Evolutionary conservation across 2,797 vertebrate species (phyloP).

Genomic region (Denticeps clupeoides): DNA sequence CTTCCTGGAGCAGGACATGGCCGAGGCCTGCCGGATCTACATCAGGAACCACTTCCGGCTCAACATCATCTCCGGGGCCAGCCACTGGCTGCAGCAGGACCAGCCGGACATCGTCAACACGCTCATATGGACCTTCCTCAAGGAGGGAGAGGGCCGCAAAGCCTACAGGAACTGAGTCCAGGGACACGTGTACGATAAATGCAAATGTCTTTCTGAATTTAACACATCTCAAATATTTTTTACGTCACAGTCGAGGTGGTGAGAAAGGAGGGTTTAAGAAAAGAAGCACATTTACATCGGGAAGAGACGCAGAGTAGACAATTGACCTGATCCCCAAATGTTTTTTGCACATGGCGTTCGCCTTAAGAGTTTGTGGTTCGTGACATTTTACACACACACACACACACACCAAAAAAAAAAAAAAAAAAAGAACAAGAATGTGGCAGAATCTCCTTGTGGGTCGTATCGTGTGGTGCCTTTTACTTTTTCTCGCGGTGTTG

Average conservation of each 20-base stretch:
- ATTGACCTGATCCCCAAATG: conserved; percentile 38
- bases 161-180: conserved; percentile 59
- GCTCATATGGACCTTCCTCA: conserved; percentile 96
- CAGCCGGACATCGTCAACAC: conserved; percentile 94
- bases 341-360: conserved; percentile 80
- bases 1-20: conserved; percentile 91
- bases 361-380: conserved; percentile 77
- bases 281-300: conserved; percentile 56
- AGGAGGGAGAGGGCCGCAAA: conserved; percentile 80
- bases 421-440: conserved; percentile 13
- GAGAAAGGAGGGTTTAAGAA: conserved; percentile 22
- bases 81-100: conserved; percentile 97
- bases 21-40: conserved; percentile 82
- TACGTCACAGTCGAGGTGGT: conserved; percentile 21
- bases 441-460: conserved; percentile 64
- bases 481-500: conserved; percentile 45
- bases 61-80: conserved; percentile 86
- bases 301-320: conserved; percentile 31
- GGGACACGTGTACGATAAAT: conserved; percentile 36
- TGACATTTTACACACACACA: conserved; percentile 59
- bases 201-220: conserved; percentile 51
- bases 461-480: conserved; percentile 86
- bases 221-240: conserved; percentile 44
- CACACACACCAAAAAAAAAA: background rate
- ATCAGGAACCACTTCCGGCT: conserved; percentile 90